Base-by-base conservation (phyloP, 2,113 vertebrate genomes). In the Anarhynchus alexandrinus region DNA sequence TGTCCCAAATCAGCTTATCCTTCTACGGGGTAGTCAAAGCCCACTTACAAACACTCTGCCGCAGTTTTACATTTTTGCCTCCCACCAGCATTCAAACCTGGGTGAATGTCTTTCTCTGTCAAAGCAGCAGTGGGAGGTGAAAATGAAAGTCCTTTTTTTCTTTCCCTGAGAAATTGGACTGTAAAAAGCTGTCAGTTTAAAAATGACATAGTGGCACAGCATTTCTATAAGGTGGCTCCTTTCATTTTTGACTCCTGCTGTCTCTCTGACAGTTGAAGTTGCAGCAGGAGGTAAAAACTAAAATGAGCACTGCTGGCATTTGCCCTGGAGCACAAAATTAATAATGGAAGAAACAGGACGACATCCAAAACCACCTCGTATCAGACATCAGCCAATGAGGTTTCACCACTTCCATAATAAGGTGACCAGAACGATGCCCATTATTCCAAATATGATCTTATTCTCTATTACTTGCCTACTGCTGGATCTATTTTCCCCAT, bases 121-220 rank as follows among this genome's bases (percentile, higher is more conserved):
- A 98, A 95, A 97, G 93, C 95, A 97, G 96, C 97, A 95, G 86
- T 94, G 84, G 97, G 98, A 98, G 97, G 98, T 97, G 78, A 96
- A 95, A 97, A 97, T 98, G 98, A 98, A 98, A 98, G 90, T 96
- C 96, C 86, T 90, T 96, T 96, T 97, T 96, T 97, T 96, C 97
- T 97, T 97, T 97, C 97, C 97, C 96, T 94, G 96, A 95, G 96
- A 98, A 97, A 95, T 96, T 94, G 97, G 97, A 97, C 88, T 96
- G 97, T 97, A 98, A 98, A 97, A 97, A 98, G 96, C 98, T 98
- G 98, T 98, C 98, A 98, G 97, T 97, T 98, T 97, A 86, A 96
- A 98, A 98, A 98, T 98, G 98, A 98, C 97, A 98, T 96, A 89
- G 90, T 98, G 97, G 97, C 97, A 95, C 94, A 97, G 97, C 84